Conservation (phyloP, 2,888 invertebrate species). For the Himalopsyche japonica region DNA sequence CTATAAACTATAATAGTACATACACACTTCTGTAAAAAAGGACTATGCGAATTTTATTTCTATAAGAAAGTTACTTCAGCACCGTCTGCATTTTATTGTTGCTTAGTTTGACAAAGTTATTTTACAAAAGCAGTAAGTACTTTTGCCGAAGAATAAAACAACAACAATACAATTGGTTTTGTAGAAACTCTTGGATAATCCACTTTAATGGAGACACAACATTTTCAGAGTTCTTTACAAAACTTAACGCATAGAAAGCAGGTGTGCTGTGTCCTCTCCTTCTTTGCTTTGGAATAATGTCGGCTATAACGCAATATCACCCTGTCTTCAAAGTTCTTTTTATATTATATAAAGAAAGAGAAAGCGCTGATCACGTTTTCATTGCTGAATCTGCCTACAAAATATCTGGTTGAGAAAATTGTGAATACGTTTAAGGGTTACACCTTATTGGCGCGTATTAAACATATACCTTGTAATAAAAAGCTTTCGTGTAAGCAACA, state of each 20-base stretch:
- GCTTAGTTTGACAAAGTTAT: not conserved
- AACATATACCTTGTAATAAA: not conserved
- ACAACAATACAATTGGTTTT: not conserved
- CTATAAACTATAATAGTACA: no score
- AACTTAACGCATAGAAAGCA: not conserved
- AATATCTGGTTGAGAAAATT: not conserved
- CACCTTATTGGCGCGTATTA: not conserved
- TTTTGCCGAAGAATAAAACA: not conserved
- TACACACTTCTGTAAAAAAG: no score
- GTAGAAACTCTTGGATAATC: not conserved
- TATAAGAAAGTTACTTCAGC: not conserved
- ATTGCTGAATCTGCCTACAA: not conserved
- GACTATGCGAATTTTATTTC: not conserved
- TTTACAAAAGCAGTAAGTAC: not conserved
- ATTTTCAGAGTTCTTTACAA: not conserved
- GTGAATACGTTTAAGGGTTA: not conserved
- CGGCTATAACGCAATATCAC: not conserved
- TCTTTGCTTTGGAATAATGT: not conserved
- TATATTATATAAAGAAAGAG: not conserved
- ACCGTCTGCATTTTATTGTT: not conserved
- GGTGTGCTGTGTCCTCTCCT: not conserved
- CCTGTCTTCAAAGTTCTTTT: not conserved
- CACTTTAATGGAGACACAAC: not conserved
- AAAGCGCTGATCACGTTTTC: not conserved
- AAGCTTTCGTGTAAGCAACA: not conserved